These are phyloP conservation scores for Lepisosteus oculatus DNA, from an alignment of 2,113 vertebrate genomes.

Conservation along the genomic window DNA sequence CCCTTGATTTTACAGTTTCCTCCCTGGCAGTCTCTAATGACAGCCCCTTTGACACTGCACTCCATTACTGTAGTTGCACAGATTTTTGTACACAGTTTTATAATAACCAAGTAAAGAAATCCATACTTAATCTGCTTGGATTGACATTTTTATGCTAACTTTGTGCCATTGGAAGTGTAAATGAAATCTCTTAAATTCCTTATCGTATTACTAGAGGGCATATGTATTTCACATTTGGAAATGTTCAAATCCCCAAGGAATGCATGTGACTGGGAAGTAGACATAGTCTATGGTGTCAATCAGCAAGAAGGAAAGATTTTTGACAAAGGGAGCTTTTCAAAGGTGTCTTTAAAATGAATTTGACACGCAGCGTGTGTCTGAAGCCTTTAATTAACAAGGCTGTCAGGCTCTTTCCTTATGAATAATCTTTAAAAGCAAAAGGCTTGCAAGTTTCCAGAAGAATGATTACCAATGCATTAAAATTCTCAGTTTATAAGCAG, in stretches of 20 bases:
- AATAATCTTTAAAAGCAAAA: neutral
- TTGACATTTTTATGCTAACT: neutral
- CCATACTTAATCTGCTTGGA: neutral
- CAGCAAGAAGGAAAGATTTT: neutral
- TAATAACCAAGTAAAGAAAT: neutral
- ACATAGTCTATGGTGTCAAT: neutral
- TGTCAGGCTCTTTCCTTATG: neutral
- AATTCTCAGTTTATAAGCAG: neutral
- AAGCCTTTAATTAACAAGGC: slow-evolving; percentile 13
- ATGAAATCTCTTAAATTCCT: neutral
- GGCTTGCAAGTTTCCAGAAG: too few species aligned
- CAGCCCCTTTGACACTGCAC: too few species aligned
- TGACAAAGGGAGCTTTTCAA: slow-evolving; percentile 4
- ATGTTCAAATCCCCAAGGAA: neutral
- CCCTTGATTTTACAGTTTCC: too few species aligned
- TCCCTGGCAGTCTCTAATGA: too few species aligned
- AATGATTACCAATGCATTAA: too few species aligned
- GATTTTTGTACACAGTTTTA: too few species aligned
- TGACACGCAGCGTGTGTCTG: neutral
- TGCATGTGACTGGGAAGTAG: neutral
- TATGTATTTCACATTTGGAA: neutral
- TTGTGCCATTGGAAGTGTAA: neutral
- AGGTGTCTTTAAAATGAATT: neutral
- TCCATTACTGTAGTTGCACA: too few species aligned
- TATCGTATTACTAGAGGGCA: neutral